Percentiles rank a stretch among this genome's conserved stretches.
These are phyloP conservation scores for Hydrozoanthus gracilis DNA, from an alignment of 92 coral and sea anemone genomes.

Conservation along the genomic window DNA sequence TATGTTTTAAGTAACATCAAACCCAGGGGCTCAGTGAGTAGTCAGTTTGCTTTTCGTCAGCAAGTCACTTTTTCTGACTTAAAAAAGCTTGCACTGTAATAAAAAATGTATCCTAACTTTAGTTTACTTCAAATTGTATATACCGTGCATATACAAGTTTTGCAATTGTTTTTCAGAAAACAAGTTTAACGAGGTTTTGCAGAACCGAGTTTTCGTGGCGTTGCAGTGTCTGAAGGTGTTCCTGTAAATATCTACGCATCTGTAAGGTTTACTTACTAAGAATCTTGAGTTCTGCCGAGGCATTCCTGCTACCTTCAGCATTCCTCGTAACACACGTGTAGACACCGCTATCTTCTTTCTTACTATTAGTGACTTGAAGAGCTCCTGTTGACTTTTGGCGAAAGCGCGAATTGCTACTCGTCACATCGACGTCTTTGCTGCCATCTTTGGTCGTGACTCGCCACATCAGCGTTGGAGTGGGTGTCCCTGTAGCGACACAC, in stretches of 20 bases:
- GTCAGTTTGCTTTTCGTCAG: not conserved
- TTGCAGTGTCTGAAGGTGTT: no score
- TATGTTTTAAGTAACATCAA: no score
- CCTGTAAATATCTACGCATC: not conserved
- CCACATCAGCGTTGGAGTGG: constrained; percentile 78
- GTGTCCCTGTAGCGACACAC: constrained; percentile 75
- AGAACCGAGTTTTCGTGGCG: no score
- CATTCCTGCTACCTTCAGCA: constrained; percentile 54
- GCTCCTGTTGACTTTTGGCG: constrained; percentile 71
- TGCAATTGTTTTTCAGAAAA: no score
- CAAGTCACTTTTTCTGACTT: not conserved
- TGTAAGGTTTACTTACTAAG: constrained; percentile 62
- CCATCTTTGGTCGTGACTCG: constrained; percentile 53
- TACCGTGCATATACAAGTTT: no score
- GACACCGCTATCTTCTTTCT: constrained; percentile 68
- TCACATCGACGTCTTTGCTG: constrained; percentile 53
- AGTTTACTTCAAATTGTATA: no score
- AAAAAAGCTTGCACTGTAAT: not conserved
- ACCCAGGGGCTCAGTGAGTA: no score
- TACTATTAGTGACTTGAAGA: constrained; percentile 64
- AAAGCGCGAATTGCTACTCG: constrained; percentile 61
- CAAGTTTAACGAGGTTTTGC: no score
- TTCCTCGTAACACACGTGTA: constrained; percentile 78
- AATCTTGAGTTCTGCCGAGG: constrained; percentile 73
- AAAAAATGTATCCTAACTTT: no score